Evolutionary conservation across 1,140 invertebrate species (phyloP).

Genomic region (Halictus rubicundus): DNA sequence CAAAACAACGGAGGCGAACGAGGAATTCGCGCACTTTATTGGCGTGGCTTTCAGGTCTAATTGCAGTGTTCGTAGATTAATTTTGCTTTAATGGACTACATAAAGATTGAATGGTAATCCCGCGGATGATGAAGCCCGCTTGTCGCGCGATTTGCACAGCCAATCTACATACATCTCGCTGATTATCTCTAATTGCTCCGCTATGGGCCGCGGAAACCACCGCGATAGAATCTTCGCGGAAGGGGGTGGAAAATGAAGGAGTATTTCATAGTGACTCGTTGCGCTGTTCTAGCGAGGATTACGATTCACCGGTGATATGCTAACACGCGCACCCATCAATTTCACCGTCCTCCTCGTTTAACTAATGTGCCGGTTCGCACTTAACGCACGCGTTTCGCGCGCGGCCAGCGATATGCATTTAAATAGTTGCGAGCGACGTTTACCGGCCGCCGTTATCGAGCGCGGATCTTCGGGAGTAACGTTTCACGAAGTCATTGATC

Average conservation of each 20-base stretch:
- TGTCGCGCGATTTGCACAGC: neutral
- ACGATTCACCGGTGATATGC: slow-evolving; percentile 4
- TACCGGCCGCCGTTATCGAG: too few relatives aligned
- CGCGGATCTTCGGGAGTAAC: neutral
- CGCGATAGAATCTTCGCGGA: neutral
- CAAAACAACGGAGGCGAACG: too few relatives aligned
- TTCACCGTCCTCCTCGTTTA: neutral
- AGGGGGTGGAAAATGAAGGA: slow-evolving; percentile 23
- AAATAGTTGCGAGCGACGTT: too few relatives aligned
- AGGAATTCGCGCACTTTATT: too few relatives aligned
- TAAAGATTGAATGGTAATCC: neutral
- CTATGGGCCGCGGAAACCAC: neutral
- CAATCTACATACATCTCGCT: slow-evolving; percentile 18
- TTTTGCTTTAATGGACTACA: neutral
- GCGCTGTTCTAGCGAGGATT: neutral
- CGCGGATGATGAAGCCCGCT: neutral
- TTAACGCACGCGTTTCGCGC: too few relatives aligned
- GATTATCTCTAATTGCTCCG: slow-evolving; percentile 15
- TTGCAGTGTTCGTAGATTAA: neutral
- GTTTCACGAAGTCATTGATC: neutral
- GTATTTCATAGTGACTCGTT: neutral
- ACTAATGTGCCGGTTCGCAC: neutral
- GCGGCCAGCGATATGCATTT: too few relatives aligned
- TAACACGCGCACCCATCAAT: slow-evolving; percentile 1
- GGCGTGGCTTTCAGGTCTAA: too few relatives aligned